Conservation (phyloP, 2,113 vertebrate genomes). For the Capreolus pygargus region DNA sequence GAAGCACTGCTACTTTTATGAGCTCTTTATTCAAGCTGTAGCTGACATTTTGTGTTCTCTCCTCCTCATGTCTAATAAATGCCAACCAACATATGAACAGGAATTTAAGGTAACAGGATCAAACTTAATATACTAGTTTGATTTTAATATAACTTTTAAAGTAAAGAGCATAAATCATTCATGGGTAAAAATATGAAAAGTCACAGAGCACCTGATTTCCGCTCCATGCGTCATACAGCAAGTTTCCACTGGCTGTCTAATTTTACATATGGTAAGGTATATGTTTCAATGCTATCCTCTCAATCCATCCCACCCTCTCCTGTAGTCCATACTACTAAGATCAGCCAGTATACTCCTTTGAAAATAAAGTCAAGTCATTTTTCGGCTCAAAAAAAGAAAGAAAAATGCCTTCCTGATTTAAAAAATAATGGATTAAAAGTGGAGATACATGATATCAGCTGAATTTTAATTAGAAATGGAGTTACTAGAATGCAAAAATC, state of each 20-base stretch:
- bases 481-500: not conserved
- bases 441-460: not conserved
- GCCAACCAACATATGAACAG: not conserved
- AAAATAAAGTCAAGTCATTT: not conserved
- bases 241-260: not conserved
- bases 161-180: not conserved
- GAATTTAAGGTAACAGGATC: not conserved
- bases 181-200: not conserved
- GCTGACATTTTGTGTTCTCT: not conserved
- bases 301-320: not conserved
- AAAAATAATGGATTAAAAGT: not conserved
- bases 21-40: not conserved
- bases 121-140: not conserved
- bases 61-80: not conserved
- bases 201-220: not conserved
- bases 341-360: not conserved
- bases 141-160: not conserved
- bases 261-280: not conserved
- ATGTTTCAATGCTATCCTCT: not conserved
- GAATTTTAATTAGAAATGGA: not conserved
- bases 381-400: not conserved
- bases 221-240: not conserved
- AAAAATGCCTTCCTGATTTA: not conserved
- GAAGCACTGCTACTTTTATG: not conserved
- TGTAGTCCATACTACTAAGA: not conserved